Evolutionary conservation across 2,888 invertebrate genomes (phyloP).

Genomic region (Phragmatobia fuliginosa): DNA sequence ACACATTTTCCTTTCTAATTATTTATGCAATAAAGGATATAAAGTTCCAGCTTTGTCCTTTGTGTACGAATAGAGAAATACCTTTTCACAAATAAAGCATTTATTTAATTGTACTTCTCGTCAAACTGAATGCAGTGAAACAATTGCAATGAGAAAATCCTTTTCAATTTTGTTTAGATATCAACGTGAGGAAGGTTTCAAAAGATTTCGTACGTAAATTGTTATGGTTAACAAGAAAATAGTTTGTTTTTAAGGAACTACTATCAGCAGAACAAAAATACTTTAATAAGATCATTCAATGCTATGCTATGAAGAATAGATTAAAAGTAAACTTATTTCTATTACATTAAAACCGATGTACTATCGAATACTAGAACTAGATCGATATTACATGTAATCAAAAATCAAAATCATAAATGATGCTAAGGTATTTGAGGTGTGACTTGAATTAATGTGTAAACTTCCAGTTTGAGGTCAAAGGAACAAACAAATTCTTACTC

Average conservation of each 20-base stretch:
- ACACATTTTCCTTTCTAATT: not conserved
- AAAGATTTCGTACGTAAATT: not conserved
- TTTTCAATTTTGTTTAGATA: constrained; percentile 14
- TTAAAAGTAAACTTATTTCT: not conserved
- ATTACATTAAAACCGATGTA: too few relatives aligned
- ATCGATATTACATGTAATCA: too few relatives aligned
- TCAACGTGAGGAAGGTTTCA: constrained; percentile 4
- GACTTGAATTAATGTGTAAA: not conserved
- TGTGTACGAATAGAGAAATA: constrained; percentile 11
- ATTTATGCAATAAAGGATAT: constrained; percentile 11
- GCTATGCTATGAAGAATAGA: not conserved
- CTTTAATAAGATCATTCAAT: not conserved
- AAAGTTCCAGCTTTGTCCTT: constrained; percentile 3
- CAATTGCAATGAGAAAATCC: constrained; percentile 5
- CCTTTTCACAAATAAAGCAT: constrained; percentile 21
- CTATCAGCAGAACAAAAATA: not conserved
- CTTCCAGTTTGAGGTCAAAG: constrained; percentile 25
- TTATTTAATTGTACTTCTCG: constrained; percentile 30
- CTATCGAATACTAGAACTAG: too few relatives aligned
- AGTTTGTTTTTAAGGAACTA: not conserved
- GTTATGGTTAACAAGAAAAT: not conserved
- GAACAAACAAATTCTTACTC: constrained; percentile 30
- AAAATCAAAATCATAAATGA: not conserved
- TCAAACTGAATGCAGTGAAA: constrained; percentile 19
- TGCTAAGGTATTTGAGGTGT: not conserved